Conservation (phyloP, 2,113 vertebrate genomes). For the Eleginops maclovinus region DNA sequence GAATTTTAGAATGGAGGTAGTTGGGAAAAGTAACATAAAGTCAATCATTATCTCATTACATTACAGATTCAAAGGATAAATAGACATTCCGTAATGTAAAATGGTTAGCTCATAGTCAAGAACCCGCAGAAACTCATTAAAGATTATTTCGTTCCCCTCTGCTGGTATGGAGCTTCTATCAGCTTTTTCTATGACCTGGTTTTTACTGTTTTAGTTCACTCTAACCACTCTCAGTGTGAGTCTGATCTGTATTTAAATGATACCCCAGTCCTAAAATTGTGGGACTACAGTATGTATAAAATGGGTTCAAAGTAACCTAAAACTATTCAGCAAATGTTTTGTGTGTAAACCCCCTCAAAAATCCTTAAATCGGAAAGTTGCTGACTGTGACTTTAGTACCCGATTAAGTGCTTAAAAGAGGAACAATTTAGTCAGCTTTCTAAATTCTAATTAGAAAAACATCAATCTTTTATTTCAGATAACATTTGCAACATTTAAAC, state of each 20-base stretch:
- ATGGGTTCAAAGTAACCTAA: not conserved
- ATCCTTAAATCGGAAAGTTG: not conserved
- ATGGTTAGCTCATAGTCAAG: not conserved
- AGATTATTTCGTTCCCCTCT: not conserved
- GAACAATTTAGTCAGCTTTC: not conserved
- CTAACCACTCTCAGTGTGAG: too few relatives aligned
- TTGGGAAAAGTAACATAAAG: not conserved
- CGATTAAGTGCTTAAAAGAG: not conserved
- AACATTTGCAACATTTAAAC: slow-evolving; percentile 29
- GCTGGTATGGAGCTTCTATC: not conserved
- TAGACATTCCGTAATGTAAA: not conserved
- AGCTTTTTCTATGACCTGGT: too few relatives aligned
- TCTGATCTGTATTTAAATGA: too few relatives aligned
- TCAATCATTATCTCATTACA: not conserved
- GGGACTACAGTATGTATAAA: not conserved
- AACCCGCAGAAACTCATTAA: too few relatives aligned
- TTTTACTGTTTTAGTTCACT: too few relatives aligned
- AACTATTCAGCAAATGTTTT: not conserved
- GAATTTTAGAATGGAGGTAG: not conserved
- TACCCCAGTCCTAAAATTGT: not conserved
- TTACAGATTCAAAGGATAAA: not conserved
- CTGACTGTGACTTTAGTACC: not conserved
- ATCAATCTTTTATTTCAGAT: not conserved
- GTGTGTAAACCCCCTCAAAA: not conserved
- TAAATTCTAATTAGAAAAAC: not conserved